Percentiles rank a stretch among this genome's conserved stretches.
Conservation (phyloP, 2,113 vertebrate genomes). For the Elgaria multicarinata region DNA sequence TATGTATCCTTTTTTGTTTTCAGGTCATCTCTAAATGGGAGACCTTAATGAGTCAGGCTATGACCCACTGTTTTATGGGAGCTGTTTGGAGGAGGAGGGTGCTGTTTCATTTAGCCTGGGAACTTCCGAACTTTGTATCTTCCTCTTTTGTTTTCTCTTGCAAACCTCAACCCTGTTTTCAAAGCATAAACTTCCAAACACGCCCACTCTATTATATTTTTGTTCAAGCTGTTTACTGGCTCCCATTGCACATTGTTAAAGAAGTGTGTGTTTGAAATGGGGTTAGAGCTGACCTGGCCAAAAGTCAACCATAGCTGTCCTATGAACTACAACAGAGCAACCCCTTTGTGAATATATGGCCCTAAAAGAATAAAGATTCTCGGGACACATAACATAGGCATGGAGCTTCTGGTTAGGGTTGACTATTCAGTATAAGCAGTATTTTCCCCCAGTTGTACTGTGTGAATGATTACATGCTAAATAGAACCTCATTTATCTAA, state of each 20-base stretch:
- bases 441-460: rapidly evolving
- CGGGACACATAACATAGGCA: background rate
- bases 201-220: constrained; percentile 49
- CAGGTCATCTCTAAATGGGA: constrained; percentile 70
- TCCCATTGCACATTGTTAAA: constrained; percentile 21
- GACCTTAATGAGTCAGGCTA: constrained; percentile 77
- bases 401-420: constrained; percentile 9
- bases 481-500: background rate
- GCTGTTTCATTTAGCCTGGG: constrained; percentile 71
- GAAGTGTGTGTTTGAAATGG: constrained; percentile 40
- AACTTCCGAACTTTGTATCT: constrained; percentile 76
- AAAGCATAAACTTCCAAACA: constrained; percentile 60
- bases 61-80: constrained; percentile 78
- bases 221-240: constrained; percentile 36
- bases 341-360: constrained; percentile 25
- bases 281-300: constrained; percentile 24
- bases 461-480: background rate
- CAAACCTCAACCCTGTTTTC: constrained; percentile 66
- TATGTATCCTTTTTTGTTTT: too few relatives aligned
- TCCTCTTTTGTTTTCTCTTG: constrained; percentile 70
- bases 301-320: constrained; percentile 23
- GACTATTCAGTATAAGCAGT: background rate
- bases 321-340: constrained; percentile 41
- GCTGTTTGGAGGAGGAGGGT: constrained; percentile 74
- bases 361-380: constrained; percentile 41